phyloP scores from a whole-genome alignment of 2,888 invertebrate species.

The Andrena hattorfiana region DNA sequence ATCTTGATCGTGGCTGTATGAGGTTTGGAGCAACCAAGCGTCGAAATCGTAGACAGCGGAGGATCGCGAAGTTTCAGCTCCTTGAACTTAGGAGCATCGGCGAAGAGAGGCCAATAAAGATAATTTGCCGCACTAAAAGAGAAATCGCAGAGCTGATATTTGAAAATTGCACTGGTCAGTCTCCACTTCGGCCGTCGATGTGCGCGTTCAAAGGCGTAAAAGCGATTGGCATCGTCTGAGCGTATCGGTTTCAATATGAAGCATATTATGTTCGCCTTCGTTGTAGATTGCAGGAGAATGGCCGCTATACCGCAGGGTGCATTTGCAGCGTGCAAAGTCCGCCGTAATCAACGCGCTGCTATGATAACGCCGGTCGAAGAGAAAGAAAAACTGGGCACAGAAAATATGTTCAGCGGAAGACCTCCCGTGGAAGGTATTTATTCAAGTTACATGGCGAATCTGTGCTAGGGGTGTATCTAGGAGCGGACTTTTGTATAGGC shows the following conservation, averaged over 20 bases:
- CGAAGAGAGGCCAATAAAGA: conserved; percentile 18
- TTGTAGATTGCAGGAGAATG: conserved; percentile 86
- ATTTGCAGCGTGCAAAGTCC: conserved; percentile 90
- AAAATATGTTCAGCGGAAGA: conserved; percentile 65
- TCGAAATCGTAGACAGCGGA: conserved; percentile 45
- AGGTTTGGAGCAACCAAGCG: conserved; percentile 63
- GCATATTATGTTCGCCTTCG: not conserved
- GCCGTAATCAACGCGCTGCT: conserved; percentile 85
- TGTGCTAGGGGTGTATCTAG: not conserved
- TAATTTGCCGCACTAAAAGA: conserved; percentile 42
- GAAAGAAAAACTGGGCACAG: conserved; percentile 50
- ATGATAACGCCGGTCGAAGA: conserved; percentile 43
- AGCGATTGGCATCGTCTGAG: too few species aligned
- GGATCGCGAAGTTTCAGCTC: conserved; percentile 7
- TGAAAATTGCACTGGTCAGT: conserved; percentile 75
- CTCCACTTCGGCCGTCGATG: not conserved
- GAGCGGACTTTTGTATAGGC: too few species aligned
- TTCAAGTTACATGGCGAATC: not conserved
- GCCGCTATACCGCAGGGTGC: conserved; percentile 91
- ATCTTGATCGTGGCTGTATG: conserved; percentile 69
- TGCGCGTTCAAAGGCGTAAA: not conserved
- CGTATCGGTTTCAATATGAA: too few species aligned
- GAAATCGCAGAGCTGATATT: conserved; percentile 74
- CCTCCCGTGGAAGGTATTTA: conserved; percentile 60
- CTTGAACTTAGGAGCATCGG: conserved; percentile 19